Conservation (phyloP, 2,888 invertebrate species). For the Lithophane leautieri region DNA sequence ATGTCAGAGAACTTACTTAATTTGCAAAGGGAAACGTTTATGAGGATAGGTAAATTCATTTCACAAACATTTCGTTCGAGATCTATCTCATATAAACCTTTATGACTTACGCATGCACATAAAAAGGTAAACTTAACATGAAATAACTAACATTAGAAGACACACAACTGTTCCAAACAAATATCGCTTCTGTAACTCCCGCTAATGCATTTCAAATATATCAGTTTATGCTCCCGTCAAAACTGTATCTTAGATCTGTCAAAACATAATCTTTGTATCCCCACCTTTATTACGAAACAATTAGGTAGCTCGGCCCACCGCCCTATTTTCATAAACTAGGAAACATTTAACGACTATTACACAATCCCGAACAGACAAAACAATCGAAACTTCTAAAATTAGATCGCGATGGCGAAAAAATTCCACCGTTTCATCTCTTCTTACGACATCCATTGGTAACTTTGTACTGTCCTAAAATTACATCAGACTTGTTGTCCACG, state of each 20-base stretch:
- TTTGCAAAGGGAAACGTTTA: not conserved
- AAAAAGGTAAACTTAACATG: conserved; percentile 28
- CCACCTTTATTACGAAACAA: conserved; percentile 79
- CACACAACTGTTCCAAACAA: conserved; percentile 40
- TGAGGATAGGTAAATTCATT: not conserved
- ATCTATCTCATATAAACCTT: not conserved
- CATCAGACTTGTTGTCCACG: conserved; percentile 31
- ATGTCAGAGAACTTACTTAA: not conserved
- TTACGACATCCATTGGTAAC: conserved; percentile 65
- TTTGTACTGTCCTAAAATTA: conserved; percentile 21
- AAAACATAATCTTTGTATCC: conserved; percentile 57
- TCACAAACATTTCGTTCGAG: not conserved
- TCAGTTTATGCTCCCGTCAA: conserved; percentile 40
- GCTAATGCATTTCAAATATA: conserved; percentile 52
- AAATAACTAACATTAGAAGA: conserved; percentile 31
- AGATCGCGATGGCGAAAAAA: conserved; percentile 74
- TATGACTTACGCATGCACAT: conserved; percentile 10
- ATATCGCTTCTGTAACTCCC: conserved; percentile 39
- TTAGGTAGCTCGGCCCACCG: conserved; percentile 71
- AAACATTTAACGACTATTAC: conserved; percentile 85
- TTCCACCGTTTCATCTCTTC: conserved; percentile 56
- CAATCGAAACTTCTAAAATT: conserved; percentile 83
- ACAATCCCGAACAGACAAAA: conserved; percentile 86
- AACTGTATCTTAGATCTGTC: conserved; percentile 50
- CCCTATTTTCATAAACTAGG: conserved; percentile 83